Conservation (phyloP, 1,140 invertebrate genomes). For the Belonocnema kinseyi region DNA sequence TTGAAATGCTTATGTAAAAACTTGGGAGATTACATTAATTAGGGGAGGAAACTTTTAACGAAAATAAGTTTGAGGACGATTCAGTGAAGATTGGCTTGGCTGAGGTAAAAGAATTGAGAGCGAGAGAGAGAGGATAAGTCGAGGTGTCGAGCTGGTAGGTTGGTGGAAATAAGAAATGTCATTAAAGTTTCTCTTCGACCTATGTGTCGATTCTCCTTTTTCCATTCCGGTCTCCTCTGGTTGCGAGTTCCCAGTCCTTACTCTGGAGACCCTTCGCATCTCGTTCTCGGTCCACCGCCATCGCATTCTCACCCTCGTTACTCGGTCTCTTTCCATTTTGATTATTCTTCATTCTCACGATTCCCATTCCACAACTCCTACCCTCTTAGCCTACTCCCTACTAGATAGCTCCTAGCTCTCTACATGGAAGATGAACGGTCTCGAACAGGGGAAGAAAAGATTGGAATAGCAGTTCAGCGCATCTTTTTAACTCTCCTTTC, state of each 20-base stretch:
- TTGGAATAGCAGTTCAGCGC: not conserved
- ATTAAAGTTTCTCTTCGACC: conserved; percentile 59
- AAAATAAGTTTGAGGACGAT: conserved; percentile 24
- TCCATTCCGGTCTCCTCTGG: conserved; percentile 39
- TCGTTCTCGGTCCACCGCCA: conserved; percentile 27
- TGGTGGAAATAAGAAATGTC: conserved; percentile 60
- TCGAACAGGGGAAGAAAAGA: conserved; percentile 16
- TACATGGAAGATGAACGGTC: conserved; percentile 52
- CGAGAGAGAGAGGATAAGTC: conserved; percentile 39
- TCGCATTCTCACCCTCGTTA: conserved; percentile 24
- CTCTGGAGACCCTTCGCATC: conserved; percentile 11
- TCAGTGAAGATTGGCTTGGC: conserved; percentile 27
- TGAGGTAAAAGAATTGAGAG: conserved; percentile 21
- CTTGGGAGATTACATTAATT: conserved; percentile 28
- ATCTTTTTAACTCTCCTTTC: not conserved
- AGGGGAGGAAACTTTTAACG: conserved; percentile 13
- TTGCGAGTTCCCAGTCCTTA: conserved; percentile 1
- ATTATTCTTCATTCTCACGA: conserved; percentile 56
- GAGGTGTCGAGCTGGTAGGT: conserved; percentile 41
- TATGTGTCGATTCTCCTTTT: conserved; percentile 54
- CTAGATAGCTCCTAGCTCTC: conserved; percentile 50
- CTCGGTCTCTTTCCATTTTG: conserved; percentile 40
- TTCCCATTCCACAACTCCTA: conserved; percentile 1
- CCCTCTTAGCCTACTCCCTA: conserved; percentile 25
- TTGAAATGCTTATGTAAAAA: conserved; percentile 19